Percentiles rank a stretch among this genome's conserved stretches.
Evolutionary conservation across 2,888 invertebrate genomes (phyloP).

Genomic region (Chironomus riparius): DNA sequence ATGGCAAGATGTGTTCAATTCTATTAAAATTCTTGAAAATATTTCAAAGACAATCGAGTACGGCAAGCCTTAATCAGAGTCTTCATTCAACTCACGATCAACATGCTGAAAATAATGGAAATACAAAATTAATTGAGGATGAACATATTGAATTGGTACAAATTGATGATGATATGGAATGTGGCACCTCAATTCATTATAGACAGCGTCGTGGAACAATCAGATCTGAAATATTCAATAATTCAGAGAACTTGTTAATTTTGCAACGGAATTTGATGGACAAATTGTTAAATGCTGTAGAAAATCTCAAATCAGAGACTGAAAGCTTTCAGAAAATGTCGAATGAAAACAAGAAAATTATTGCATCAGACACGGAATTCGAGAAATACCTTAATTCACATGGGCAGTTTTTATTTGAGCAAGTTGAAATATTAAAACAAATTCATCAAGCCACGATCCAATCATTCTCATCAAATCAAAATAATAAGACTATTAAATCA

Average conservation of each 20-base stretch:
- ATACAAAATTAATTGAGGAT: slow-evolving; percentile 23
- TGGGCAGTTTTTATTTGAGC: slow-evolving; percentile 36
- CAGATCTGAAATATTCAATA: slow-evolving; percentile 22
- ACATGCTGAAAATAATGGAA: not conserved
- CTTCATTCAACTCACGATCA: slow-evolving; percentile 28
- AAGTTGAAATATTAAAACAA: slow-evolving; percentile 35
- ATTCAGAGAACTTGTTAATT: slow-evolving; percentile 17
- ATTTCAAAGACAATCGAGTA: not conserved
- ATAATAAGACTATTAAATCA: not conserved
- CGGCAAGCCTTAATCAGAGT: not conserved
- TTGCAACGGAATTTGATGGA: slow-evolving; percentile 15
- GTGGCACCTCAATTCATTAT: not conserved
- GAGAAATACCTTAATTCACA: slow-evolving; percentile 36
- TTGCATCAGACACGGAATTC: not conserved
- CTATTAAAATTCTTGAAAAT: not conserved
- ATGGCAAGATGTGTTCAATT: not conserved
- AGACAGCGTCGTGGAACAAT: slow-evolving; percentile 10
- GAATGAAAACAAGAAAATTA: not conserved
- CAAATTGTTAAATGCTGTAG: not conserved
- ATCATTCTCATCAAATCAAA: not conserved
- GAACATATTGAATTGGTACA: slow-evolving; percentile 33
- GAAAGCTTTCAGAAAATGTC: not conserved
- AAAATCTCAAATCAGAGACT: not conserved
- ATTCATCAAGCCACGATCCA: slow-evolving; percentile 29
- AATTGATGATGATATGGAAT: slow-evolving; percentile 28